Evolutionary conservation across 2,113 vertebrate species (phyloP).

Genomic region (Smithornis capensis): DNA sequence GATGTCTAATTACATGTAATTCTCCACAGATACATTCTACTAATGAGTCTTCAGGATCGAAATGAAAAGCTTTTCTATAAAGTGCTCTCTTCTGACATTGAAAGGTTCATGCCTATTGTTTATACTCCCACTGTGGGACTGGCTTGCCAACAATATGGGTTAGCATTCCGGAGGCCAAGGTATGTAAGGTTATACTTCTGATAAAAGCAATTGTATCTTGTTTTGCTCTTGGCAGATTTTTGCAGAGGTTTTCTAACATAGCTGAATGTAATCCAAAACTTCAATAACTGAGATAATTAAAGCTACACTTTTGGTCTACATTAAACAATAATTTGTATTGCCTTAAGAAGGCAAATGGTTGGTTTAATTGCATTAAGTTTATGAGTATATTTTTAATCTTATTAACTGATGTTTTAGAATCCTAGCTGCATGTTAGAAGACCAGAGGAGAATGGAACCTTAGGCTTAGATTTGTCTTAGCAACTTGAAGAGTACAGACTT

Average conservation of each 20-base stretch:
- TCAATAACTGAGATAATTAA: conserved; percentile 29
- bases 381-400: background rate
- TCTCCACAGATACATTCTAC: conserved; percentile 87
- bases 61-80: conserved; percentile 98
- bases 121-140: conserved; percentile 96
- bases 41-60: conserved; percentile 94
- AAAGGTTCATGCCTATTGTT: conserved; percentile 95
- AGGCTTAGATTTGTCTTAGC: background rate
- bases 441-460: background rate
- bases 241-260: background rate
- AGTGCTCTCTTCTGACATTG: conserved; percentile 86
- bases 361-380: background rate
- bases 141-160: conserved; percentile 93
- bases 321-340: conserved; percentile 11
- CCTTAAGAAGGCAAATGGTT: background rate
- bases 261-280: conserved; percentile 20
- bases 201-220: conserved; percentile 20
- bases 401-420: background rate
- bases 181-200: conserved; percentile 74
- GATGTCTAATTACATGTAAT: conserved; percentile 42
- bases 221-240: conserved; percentile 18
- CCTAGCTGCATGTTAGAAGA: background rate
- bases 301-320: background rate
- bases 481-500: background rate
- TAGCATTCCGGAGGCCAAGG: conserved; percentile 91